Conservation (phyloP, 2,888 invertebrate genomes). For the Phaedon cochleariae region DNA sequence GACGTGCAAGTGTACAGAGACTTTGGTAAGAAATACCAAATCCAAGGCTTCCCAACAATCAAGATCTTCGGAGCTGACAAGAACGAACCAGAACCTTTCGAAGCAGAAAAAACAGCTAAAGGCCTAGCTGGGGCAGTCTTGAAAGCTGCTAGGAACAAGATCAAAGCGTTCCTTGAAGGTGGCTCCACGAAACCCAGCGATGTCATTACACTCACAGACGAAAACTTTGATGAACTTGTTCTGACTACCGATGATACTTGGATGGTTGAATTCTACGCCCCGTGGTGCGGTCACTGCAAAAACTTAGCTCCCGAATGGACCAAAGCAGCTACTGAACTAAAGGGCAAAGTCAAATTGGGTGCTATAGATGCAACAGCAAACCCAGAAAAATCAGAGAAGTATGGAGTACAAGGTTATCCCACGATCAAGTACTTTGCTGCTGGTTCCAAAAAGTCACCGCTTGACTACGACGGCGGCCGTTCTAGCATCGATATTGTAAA, state of each 20-base stretch:
- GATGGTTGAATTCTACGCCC: slow-evolving; percentile 95
- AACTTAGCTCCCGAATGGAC: slow-evolving; percentile 93
- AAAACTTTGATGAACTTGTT: slow-evolving; percentile 89
- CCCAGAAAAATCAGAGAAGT: slow-evolving; percentile 77
- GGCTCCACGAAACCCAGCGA: slow-evolving; percentile 60
- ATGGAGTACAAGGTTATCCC: slow-evolving; percentile 88
- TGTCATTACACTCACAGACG: slow-evolving; percentile 90
- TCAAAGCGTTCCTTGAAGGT: slow-evolving; percentile 64
- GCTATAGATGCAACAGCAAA: slow-evolving; percentile 93
- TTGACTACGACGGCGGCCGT: slow-evolving; percentile 82
- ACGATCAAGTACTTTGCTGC: slow-evolving; percentile 89
- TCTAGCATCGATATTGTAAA: slow-evolving; percentile 83
- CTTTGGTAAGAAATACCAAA: slow-evolving; percentile 74
- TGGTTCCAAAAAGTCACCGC: slow-evolving; percentile 70
- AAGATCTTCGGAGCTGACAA: slow-evolving; percentile 88
- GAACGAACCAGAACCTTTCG: slow-evolving; percentile 78
- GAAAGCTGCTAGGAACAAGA: slow-evolving; percentile 51
- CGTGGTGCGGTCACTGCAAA: slow-evolving; percentile 94
- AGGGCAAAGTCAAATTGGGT: slow-evolving; percentile 91
- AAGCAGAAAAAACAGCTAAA: slow-evolving; percentile 78
- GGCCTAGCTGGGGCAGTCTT: slow-evolving; percentile 82
- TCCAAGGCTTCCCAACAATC: slow-evolving; percentile 89
- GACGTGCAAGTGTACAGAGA: slow-evolving; percentile 82
- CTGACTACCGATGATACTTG: slow-evolving; percentile 89
- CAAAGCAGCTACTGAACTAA: slow-evolving; percentile 73